phyloP scores from a whole-genome alignment of 2,113 vertebrate genomes.

The Oreotragus oreotragus region DNA sequence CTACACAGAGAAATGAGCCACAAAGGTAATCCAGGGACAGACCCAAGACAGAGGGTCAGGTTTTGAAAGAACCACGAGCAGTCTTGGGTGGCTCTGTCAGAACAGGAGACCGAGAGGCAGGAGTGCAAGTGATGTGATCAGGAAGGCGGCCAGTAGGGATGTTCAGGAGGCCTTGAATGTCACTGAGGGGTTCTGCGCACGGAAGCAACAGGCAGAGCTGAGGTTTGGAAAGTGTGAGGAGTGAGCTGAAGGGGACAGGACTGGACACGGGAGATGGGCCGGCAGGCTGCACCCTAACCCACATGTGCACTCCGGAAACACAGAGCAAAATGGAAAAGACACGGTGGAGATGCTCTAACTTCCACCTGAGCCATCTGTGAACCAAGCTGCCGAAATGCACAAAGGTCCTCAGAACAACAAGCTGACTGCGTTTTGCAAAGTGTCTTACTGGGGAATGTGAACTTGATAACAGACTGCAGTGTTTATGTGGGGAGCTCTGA shows the following conservation, averaged over 20 bases:
- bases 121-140: not conserved
- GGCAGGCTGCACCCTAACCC: not conserved
- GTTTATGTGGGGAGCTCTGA: not conserved
- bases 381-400: not conserved
- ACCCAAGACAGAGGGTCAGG: not conserved
- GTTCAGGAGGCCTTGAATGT: not conserved
- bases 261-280: not conserved
- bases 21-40: not conserved
- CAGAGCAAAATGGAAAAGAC: not conserved
- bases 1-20: not conserved
- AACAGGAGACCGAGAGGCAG: not conserved
- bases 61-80: not conserved
- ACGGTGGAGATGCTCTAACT: not conserved
- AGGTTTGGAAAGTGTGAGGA: not conserved
- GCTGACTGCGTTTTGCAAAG: not conserved
- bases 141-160: not conserved
- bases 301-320: accelerated
- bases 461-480: not conserved
- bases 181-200: not conserved
- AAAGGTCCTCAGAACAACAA: not conserved
- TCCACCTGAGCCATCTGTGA: not conserved
- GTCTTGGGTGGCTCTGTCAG: not conserved
- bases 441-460: not conserved
- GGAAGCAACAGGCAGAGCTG: not conserved
- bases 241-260: not conserved